These are phyloP conservation scores for Phyllopteryx taeniolatus DNA, from an alignment of 2,113 vertebrate species.

Conservation along the genomic window DNA sequence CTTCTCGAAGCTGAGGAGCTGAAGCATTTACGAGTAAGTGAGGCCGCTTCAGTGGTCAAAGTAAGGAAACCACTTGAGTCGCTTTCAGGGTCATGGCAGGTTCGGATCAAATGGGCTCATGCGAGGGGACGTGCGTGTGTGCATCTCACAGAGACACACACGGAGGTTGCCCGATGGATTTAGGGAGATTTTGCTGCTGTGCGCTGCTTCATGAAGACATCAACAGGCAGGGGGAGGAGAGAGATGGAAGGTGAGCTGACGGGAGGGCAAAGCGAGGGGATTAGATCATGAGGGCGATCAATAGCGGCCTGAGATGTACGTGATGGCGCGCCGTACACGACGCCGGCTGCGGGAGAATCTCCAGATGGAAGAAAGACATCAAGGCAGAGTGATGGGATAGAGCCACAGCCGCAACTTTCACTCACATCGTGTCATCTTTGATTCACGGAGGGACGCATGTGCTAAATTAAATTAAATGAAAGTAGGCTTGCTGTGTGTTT, in stretches of 20 bases:
- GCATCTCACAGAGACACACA: not conserved
- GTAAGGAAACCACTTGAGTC: conserved; percentile 27
- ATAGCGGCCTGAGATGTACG: conserved; percentile 45
- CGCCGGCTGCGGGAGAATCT: conserved; percentile 4
- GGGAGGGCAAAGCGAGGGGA: conserved; percentile 40
- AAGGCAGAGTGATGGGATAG: conserved; percentile 36
- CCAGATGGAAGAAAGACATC: conserved; percentile 37
- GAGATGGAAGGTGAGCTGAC: conserved; percentile 38
- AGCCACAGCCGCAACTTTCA: conserved; percentile 23
- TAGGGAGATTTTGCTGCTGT: conserved; percentile 13
- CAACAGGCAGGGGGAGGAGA: conserved; percentile 28
- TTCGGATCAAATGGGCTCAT: conserved; percentile 24
- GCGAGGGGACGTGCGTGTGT: not conserved
- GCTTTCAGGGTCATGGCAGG: conserved; percentile 36
- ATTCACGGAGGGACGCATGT: not conserved
- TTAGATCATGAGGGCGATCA: conserved; percentile 62
- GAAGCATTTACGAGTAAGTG: conserved; percentile 65
- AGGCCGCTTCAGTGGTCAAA: conserved; percentile 21
- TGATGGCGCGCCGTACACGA: conserved; percentile 39
- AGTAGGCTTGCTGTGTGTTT: conserved; percentile 26
- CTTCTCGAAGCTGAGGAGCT: conserved; percentile 58
- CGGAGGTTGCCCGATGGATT: conserved; percentile 21
- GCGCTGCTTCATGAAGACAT: conserved; percentile 60
- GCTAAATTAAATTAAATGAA: conserved; percentile 40
- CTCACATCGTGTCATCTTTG: not conserved